phyloP scores from a whole-genome alignment of 2,888 invertebrate species.

The Beris chalybata region DNA sequence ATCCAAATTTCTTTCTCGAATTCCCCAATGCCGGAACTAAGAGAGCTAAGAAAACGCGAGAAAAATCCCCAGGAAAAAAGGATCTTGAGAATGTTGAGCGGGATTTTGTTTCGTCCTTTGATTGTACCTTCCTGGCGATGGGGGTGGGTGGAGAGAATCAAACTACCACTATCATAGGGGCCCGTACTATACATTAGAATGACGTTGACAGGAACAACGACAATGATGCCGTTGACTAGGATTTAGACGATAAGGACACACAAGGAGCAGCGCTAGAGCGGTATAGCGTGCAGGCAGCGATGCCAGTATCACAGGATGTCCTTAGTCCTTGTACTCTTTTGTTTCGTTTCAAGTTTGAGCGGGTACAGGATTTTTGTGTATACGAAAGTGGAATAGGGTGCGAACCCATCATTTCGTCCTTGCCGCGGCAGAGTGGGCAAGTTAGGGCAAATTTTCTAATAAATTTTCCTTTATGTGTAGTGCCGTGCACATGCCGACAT shows the following conservation, averaged over 20 bases:
- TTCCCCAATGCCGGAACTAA: background rate
- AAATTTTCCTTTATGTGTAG: slow-evolving; percentile 40
- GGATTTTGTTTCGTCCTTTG: slow-evolving; percentile 3
- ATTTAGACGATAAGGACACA: slow-evolving; percentile 10
- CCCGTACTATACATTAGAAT: slow-evolving; percentile 18
- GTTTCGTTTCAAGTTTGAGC: slow-evolving; percentile 24
- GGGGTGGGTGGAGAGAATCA: background rate
- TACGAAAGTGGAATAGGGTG: slow-evolving; percentile 40
- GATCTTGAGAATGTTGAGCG: slow-evolving; percentile 19
- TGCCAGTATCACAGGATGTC: slow-evolving; percentile 16
- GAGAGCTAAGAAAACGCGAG: background rate
- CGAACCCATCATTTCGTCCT: slow-evolving; percentile 40
- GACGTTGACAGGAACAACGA: slow-evolving; percentile 24
- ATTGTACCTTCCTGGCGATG: background rate
- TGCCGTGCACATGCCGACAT: slow-evolving; percentile 36
- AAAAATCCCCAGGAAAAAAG: slow-evolving; percentile 26
- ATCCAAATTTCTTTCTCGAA: background rate
- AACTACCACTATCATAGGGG: slow-evolving; percentile 25
- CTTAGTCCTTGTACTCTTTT: slow-evolving; percentile 32
- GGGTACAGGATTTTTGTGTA: slow-evolving; percentile 11
- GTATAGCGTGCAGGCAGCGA: slow-evolving; percentile 19
- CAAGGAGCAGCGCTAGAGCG: slow-evolving; percentile 3
- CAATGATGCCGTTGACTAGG: slow-evolving; percentile 16
- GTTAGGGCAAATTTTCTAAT: slow-evolving; percentile 38
- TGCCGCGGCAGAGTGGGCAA: slow-evolving; percentile 34